Base-by-base conservation (phyloP, 2,888 invertebrate genomes). In the Dryobotodes eremita region DNA sequence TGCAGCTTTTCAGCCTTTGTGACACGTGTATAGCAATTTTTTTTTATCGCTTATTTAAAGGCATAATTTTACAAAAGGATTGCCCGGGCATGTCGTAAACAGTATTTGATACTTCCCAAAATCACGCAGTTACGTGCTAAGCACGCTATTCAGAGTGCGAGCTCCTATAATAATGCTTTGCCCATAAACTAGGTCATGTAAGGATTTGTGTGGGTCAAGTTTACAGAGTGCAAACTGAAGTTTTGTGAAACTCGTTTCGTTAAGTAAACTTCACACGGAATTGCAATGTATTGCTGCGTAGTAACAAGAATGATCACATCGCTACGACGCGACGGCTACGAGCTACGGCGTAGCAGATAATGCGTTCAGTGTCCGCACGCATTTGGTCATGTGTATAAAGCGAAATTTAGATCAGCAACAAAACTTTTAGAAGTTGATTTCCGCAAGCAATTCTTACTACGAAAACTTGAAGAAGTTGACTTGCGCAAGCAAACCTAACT, bases 151-250 rank as follows among this genome's bases (percentile, higher is more conserved):
- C 62, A 46, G 11, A 64, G 17, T 31, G 13, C 15, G n/a, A 64
- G 8, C 42, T 53, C 31, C 10, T 46, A 31, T 17, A 65, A 64
- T 81, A 77, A 77, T 69, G 5, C 15, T 61, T 74, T 53, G 15
- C 2, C 10, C 10, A 55, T 7, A 48, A 53, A 62, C 71, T 76
- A 48, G 70, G 48, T 61, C 66, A 57, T n/a, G 31, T 50, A 66
- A 57, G 55, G 55, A 68, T 61, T 66, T 50, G 61, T 82, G 50
- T 42, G n/a, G n/a, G n/a, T 66, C 59, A 66, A 77, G 48, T 71
- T 77, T 50, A 42, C 55, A 50, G 36, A 76, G 55, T 61, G 23
- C 31, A 66, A 42, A 23, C 71, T 71, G 55, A 66, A 71, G 77
- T 68, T 82, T 77, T 55, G 1, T 15, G 31, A 75, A 64, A 55